Evolutionary conservation across 1,140 invertebrate genomes (phyloP).

Genomic region (Brachystomella parvula): DNA sequence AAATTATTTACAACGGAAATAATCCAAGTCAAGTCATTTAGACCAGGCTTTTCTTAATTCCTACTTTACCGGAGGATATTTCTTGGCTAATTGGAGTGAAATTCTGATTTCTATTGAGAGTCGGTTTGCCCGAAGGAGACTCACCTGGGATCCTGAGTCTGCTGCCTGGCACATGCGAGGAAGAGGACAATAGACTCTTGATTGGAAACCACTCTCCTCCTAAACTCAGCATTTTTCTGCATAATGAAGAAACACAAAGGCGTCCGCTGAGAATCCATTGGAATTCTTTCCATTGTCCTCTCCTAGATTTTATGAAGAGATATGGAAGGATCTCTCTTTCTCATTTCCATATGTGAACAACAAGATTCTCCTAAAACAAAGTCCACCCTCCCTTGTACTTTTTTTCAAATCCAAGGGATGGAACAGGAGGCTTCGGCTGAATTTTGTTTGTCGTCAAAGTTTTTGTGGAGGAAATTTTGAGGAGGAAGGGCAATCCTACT

Average conservation of each 20-base stretch:
- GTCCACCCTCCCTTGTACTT: no score
- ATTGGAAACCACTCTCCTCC: conserved; percentile 10
- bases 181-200: background rate
- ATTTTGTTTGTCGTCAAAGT: no score
- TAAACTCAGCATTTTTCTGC: conserved; percentile 4
- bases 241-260: conserved; percentile 29
- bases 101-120: background rate
- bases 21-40: background rate
- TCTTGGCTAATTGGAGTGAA: background rate
- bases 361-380: no score
- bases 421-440: no score
- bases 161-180: conserved; percentile 33
- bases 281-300: conserved; percentile 1
- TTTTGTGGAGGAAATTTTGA: no score
- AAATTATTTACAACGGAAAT: background rate
- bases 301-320: no score
- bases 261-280: conserved; percentile 21
- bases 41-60: background rate
- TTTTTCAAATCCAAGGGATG: no score
- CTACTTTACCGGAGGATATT: background rate
- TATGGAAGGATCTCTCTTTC: no score
- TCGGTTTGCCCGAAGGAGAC: background rate
- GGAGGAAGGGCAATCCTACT: no score
- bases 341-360: no score
- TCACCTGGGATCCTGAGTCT: background rate